Percentiles rank a stretch among this genome's conserved stretches.
Conservation (phyloP, 2,797 vertebrate genomes). For the Silurus aristotelis region DNA sequence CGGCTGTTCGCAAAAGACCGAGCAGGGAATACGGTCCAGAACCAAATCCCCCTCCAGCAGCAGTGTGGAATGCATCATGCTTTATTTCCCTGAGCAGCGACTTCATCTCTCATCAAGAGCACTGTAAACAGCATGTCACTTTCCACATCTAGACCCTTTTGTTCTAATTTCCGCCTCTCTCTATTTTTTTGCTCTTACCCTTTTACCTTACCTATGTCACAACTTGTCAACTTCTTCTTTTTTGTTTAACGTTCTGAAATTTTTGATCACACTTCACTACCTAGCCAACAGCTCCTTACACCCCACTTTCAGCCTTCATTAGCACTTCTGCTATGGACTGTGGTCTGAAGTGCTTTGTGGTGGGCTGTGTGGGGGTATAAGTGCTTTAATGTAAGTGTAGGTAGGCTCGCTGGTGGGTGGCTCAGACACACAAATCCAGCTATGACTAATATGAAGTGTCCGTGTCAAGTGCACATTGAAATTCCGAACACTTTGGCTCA, state of each 20-base stretch:
- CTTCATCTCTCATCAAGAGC: constrained; percentile 73
- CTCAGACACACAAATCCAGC: constrained; percentile 38
- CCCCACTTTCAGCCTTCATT: constrained; percentile 53
- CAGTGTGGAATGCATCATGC: constrained; percentile 65
- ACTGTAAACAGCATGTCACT: constrained; percentile 70
- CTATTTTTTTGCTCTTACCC: neutral
- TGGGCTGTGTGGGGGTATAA: constrained; percentile 43
- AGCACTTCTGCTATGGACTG: constrained; percentile 49
- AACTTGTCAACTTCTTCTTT: constrained; percentile 20
- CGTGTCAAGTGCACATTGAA: constrained; percentile 48
- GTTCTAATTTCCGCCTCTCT: constrained; percentile 22
- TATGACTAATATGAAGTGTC: constrained; percentile 40
- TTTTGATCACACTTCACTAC: constrained; percentile 9
- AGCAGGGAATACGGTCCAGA: constrained; percentile 31
- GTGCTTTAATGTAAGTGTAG: constrained; percentile 37
- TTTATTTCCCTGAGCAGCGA: constrained; percentile 73
- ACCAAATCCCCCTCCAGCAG: constrained; percentile 59
- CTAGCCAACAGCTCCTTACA: constrained; percentile 25
- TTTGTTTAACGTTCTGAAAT: neutral
- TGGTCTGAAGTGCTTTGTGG: constrained; percentile 46
- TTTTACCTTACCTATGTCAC: constrained; percentile 26
- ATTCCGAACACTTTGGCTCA: constrained; percentile 49
- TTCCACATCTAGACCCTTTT: constrained; percentile 41
- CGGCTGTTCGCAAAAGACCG: neutral
- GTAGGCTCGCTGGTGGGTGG: constrained; percentile 54